Evolutionary conservation across 2,113 vertebrate genomes (phyloP), one percentile per base, ranked within the genome.

Genomic region (Noturus placidus): DNA sequence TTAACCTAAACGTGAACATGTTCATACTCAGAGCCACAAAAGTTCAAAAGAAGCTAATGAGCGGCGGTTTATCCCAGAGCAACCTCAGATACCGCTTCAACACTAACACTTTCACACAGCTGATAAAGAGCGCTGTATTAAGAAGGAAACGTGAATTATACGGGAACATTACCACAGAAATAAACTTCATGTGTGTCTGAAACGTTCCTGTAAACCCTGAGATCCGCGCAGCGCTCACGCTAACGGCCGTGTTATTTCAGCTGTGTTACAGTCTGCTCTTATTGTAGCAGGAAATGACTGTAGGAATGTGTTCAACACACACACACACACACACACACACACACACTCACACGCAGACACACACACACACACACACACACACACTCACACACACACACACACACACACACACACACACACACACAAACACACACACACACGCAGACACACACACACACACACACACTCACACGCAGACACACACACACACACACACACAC

Each of bases 201-300:
- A 82, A 61, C 9, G 33, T 61, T 61, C 22, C 56, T 59, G 33
- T 61, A 82, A 61, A 61, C 56, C 14, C 3, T 61, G 33, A 33
- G 54, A 30, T 78, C 17, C 17, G 27, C 5, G 50, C 27, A 54
- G 50, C 27, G 8, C 76, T 78, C 27, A 2, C 19, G 50, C 50
- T 78, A 78, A 78, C 79, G 27, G 56, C 4, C 20, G 13, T 61
- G 56, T 82, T 82, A 61, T 82, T 82, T 27, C 79, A 82, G 79
- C 20, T 82, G 79, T 38, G 61, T 61, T 27, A 61, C 11, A 61
- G 79, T 14, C 57, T 27, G 79, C 20, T 38, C 56, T 82, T 82
- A 82, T 42, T 82, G 79, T 56, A 61, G 79, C 79, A 82, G 79
- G 79, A 82, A 82, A 82, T 82, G 33, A 82, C 56, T 82, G 56